Conservation (phyloP, 2,888 invertebrate species). For the Amiota mariae region DNA sequence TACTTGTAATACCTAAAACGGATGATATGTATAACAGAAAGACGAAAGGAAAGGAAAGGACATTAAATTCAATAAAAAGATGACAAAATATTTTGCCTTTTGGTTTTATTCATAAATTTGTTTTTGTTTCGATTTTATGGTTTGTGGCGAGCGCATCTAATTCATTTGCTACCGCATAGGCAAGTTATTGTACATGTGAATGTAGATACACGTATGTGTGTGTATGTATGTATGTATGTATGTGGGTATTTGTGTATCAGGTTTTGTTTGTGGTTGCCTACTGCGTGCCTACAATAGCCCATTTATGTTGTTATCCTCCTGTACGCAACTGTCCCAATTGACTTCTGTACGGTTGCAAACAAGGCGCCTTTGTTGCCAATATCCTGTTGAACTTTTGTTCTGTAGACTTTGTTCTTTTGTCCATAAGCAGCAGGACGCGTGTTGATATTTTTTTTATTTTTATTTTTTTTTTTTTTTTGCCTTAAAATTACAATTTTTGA, state of each 20-base stretch:
- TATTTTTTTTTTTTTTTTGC: slow-evolving; percentile 8
- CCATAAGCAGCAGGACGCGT: slow-evolving; percentile 54
- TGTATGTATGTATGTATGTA: background rate
- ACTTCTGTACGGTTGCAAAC: slow-evolving; percentile 63
- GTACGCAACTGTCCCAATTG: slow-evolving; percentile 49
- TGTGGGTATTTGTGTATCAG: background rate
- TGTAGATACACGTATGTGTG: too few relatives aligned
- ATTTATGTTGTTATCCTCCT: slow-evolving; percentile 37
- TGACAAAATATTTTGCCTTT: slow-evolving; percentile 48
- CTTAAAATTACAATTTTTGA: background rate
- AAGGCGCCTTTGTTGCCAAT: slow-evolving; percentile 20
- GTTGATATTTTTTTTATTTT: slow-evolving; percentile 28
- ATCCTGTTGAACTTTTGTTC: slow-evolving; percentile 15
- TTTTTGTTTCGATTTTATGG: background rate
- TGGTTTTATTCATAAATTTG: slow-evolving; percentile 17
- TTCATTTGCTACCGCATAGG: background rate
- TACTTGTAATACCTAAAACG: background rate
- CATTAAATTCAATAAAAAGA: slow-evolving; percentile 29
- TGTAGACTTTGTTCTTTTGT: background rate
- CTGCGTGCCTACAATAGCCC: slow-evolving; percentile 22
- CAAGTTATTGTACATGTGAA: too few relatives aligned
- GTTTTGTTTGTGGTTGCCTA: slow-evolving; percentile 18
- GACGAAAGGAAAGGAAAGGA: background rate
- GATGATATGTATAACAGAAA: background rate
- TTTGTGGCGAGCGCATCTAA: slow-evolving; percentile 25